Percentiles rank a stretch among this genome's conserved stretches.
phyloP scores from a whole-genome alignment of 2,888 invertebrate species.

The Xanthorhoe spadicearia region DNA sequence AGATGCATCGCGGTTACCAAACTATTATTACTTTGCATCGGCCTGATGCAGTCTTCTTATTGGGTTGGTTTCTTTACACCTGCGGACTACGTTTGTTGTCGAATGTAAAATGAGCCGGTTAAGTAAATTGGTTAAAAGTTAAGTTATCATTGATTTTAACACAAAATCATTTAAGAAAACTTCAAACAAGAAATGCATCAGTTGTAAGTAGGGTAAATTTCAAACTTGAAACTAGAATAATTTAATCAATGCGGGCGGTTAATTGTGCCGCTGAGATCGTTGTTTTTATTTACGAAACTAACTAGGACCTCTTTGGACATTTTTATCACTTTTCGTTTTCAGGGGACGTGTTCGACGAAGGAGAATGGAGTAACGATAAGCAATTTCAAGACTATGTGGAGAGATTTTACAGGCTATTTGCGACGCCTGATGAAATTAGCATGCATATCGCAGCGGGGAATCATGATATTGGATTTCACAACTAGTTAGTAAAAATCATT shows the following conservation, averaged over 20 bases:
- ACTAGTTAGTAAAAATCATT: slow-evolving; percentile 87
- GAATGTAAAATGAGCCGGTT: neutral
- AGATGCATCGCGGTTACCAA: slow-evolving; percentile 97
- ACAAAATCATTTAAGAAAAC: no score
- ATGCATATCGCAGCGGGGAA: slow-evolving; percentile 94
- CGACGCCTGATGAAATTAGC: slow-evolving; percentile 86
- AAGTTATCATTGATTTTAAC: no score
- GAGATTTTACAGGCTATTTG: slow-evolving; percentile 92
- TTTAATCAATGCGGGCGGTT: no score
- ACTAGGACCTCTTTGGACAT: neutral
- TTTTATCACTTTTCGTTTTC: slow-evolving; percentile 25
- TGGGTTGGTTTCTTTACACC: slow-evolving; percentile 84
- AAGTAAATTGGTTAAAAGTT: no score
- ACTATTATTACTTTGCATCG: slow-evolving; percentile 90
- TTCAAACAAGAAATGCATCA: no score
- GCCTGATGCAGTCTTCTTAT: slow-evolving; percentile 95
- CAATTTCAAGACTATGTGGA: slow-evolving; percentile 92
- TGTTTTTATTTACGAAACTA: no score
- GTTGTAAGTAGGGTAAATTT: no score
- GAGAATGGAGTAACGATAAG: slow-evolving; percentile 90
- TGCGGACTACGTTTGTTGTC: neutral
- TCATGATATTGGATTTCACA: slow-evolving; percentile 99
- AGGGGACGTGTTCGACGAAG: slow-evolving; percentile 99
- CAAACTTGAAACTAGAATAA: no score
- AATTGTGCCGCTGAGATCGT: no score